Evolutionary conservation across 2,888 invertebrate genomes (phyloP).

Genomic region (Aphodius sticticus): DNA sequence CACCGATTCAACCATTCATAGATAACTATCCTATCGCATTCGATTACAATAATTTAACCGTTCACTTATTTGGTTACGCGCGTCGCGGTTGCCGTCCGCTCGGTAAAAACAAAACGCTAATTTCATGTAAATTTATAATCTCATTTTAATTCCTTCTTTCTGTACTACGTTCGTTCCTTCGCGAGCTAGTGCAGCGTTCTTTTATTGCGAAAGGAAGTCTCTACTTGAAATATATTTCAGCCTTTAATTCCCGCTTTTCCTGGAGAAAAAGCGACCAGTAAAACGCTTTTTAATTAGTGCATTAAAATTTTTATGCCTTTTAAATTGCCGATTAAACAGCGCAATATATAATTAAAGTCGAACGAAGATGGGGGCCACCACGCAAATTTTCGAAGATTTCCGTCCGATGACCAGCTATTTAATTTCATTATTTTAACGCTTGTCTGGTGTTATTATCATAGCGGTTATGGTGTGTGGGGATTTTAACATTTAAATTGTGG

Average conservation of each 20-base stretch:
- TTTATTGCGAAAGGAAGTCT: slow-evolving; percentile 4
- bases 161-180: not conserved
- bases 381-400: not conserved
- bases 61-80: no score
- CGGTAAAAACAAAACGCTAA: not conserved
- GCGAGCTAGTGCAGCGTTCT: not conserved
- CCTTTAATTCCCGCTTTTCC: not conserved
- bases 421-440: not conserved
- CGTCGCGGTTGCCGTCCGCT: no score
- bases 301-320: slow-evolving; percentile 4
- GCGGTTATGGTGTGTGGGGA: not conserved
- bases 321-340: slow-evolving; percentile 4
- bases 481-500: not conserved
- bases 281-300: not conserved
- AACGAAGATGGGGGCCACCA: not conserved
- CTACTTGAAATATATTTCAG: not conserved
- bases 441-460: not conserved
- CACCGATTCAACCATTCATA: not conserved
- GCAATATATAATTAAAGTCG: not conserved
- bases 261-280: not conserved
- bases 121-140: slow-evolving; percentile 4
- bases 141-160: not conserved
- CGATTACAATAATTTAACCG: no score
- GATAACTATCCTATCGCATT: no score
- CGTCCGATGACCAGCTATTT: not conserved